These are phyloP conservation scores for Chromoteleia sp. DNA, from an alignment of 2,888 invertebrate species.

Conservation along the genomic window DNA sequence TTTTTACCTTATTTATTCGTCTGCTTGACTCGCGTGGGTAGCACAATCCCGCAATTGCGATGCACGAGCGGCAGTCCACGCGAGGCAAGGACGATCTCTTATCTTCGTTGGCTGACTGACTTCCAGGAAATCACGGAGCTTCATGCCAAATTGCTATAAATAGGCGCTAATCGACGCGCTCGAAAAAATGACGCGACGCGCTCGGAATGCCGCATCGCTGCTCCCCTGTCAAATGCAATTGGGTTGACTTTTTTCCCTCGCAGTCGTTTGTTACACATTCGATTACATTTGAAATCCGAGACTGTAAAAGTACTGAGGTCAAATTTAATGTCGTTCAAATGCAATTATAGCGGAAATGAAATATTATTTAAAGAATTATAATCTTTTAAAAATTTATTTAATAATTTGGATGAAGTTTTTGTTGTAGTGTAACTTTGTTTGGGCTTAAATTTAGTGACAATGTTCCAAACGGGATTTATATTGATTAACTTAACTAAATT, in stretches of 20 bases:
- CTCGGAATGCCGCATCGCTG: constrained; percentile 44
- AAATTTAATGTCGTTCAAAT: too few relatives aligned
- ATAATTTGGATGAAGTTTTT: too few relatives aligned
- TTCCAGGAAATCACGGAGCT: constrained; percentile 78
- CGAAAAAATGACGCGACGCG: constrained; percentile 65
- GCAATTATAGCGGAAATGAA: too few relatives aligned
- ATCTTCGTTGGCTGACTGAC: constrained; percentile 74
- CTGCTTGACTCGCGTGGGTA: constrained; percentile 64
- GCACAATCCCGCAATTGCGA: constrained; percentile 73
- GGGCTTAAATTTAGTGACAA: too few relatives aligned
- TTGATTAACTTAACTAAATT: too few relatives aligned
- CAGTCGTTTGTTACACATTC: constrained; percentile 13
- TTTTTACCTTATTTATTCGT: constrained; percentile 68
- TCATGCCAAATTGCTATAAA: constrained; percentile 83
- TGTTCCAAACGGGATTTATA: too few relatives aligned
- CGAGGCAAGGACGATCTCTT: constrained; percentile 83
- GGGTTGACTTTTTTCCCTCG: constrained; percentile 6
- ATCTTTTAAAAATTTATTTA: too few relatives aligned
- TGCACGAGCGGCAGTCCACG: constrained; percentile 73
- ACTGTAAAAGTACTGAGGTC: too few relatives aligned
- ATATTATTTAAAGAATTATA: too few relatives aligned
- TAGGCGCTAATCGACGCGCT: constrained; percentile 81
- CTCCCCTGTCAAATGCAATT: constrained; percentile 23
- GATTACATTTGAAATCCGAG: constrained; percentile 9
- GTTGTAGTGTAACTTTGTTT: too few relatives aligned